Base-by-base conservation (phyloP, 1,140 invertebrate species). In the Megathymus violae region DNA sequence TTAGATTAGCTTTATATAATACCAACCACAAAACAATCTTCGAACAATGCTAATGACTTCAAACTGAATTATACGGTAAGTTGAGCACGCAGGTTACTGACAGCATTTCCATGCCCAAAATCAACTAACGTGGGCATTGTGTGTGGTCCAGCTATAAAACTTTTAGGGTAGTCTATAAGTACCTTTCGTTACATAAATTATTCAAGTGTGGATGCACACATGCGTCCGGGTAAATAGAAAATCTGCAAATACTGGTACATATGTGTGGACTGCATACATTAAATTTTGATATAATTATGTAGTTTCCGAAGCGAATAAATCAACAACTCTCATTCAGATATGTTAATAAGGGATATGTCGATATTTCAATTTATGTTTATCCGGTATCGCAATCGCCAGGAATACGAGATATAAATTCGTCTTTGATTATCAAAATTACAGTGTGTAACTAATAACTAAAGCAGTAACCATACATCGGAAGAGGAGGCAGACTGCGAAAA, bases 191-290 rank as follows among this genome's bases (percentile, higher is more conserved):
- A 38, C 41, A 61, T 58, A 14, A 31, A 31, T 31, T 34, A 62
- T 61, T 54, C 36, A 54, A 25, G 50, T 15, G 40, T 19, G 43
- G 50, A 62, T 52, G 38, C 38, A 19, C 54, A 0, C 61, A n/a
- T n/a, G 52, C 52, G 22, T 51, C 52, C 47, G 48, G 22, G 50
- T 54, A 52, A 62, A 56, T 62, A 54, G 36, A 59, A 66, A 56
- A 56, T 19, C 41, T 44, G 15, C 40, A 31, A 4, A 14, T 15
- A 56, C 16, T 36, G 13, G 38, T 43, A n/a, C n/a, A 25, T n/a
- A 15, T 10, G 14, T 9, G 14, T n/a, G 10, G 1, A 19, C 22
- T n/a, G 19, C 22, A 43, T 31, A 56, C 44, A 31, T 19, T 31
- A n/a, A 58, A 34, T 14, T 58, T 10, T n/a, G 4, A 11, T 44